These are phyloP conservation scores for Lepisosteus oculatus DNA, from an alignment of 2,113 vertebrate genomes.

Conservation along the genomic window DNA sequence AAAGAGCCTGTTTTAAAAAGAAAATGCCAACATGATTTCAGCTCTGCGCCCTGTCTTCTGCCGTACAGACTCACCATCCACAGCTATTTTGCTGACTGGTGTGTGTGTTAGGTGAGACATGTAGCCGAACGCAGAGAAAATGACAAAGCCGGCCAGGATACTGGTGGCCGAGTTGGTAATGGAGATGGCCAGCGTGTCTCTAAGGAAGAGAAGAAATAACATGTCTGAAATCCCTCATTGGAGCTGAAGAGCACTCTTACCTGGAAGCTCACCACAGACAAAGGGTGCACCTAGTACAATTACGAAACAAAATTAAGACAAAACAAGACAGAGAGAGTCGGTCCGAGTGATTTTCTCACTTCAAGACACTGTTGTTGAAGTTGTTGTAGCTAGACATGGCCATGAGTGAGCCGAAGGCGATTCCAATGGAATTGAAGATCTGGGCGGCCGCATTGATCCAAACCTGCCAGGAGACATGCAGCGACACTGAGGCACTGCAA, in stretches of 20 bases:
- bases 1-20: no score
- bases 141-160: slow-evolving; percentile 68
- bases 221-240: neutral
- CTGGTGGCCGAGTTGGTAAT: slow-evolving; percentile 66
- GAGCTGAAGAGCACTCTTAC: neutral
- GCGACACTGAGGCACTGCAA: neutral
- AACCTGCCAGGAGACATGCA: slow-evolving; percentile 47
- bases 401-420: slow-evolving; percentile 65
- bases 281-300: no score
- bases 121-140: slow-evolving; percentile 72
- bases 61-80: slow-evolving; percentile 55
- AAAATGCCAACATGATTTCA: no score
- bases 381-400: slow-evolving; percentile 71
- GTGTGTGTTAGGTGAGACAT: slow-evolving; percentile 68
- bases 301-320: no score
- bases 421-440: slow-evolving; percentile 73
- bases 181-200: slow-evolving; percentile 62
- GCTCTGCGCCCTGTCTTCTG: neutral
- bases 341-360: slow-evolving; percentile 41
- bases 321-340: neutral
- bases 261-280: neutral
- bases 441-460: slow-evolving; percentile 72
- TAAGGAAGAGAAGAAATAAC: slow-evolving; percentile 26
- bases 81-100: slow-evolving; percentile 57
- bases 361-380: slow-evolving; percentile 69